Percentiles rank a stretch among this genome's conserved stretches.
Conservation (phyloP, 2,888 invertebrate species). For the Lucinisca nassula region DNA sequence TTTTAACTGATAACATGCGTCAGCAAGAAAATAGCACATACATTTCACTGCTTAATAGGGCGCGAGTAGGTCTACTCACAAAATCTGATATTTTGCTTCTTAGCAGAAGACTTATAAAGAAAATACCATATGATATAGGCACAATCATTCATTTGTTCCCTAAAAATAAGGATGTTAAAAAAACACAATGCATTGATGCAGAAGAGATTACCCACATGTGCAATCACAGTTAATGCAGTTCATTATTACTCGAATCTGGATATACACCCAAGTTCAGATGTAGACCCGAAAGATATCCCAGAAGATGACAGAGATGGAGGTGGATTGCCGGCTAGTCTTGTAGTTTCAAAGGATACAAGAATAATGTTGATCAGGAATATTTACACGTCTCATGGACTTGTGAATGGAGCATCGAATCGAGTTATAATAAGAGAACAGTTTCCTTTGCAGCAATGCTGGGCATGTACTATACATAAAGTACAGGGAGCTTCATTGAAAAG, state of each 20-base stretch:
- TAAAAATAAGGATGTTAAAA: slow-evolving; percentile 11
- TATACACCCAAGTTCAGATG: slow-evolving; percentile 13
- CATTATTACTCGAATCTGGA: slow-evolving; percentile 36
- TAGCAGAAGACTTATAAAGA: not conserved
- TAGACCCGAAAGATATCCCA: slow-evolving; percentile 9
- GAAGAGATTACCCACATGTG: not conserved
- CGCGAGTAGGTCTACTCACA: slow-evolving; percentile 36
- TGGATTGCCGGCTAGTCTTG: slow-evolving; percentile 1
- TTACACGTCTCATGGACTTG: slow-evolving; percentile 23
- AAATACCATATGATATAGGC: no score
- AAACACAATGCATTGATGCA: not conserved
- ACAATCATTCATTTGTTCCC: no score
- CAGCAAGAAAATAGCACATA: slow-evolving; percentile 45
- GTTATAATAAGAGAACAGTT: slow-evolving; percentile 43
- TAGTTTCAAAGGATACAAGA: slow-evolving; percentile 23
- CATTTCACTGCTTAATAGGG: slow-evolving; percentile 45
- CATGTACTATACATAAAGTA: slow-evolving; percentile 57
- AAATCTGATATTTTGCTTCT: slow-evolving; percentile 17
- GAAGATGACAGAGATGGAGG: slow-evolving; percentile 28
- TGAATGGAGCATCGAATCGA: slow-evolving; percentile 51
- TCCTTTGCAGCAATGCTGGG: slow-evolving; percentile 47
- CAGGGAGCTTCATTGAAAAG: slow-evolving; percentile 47
- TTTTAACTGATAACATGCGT: slow-evolving; percentile 57
- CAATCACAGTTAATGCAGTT: not conserved
- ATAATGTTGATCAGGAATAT: slow-evolving; percentile 38